Conservation (phyloP, 2,113 vertebrate species). For the Progne subis region DNA sequence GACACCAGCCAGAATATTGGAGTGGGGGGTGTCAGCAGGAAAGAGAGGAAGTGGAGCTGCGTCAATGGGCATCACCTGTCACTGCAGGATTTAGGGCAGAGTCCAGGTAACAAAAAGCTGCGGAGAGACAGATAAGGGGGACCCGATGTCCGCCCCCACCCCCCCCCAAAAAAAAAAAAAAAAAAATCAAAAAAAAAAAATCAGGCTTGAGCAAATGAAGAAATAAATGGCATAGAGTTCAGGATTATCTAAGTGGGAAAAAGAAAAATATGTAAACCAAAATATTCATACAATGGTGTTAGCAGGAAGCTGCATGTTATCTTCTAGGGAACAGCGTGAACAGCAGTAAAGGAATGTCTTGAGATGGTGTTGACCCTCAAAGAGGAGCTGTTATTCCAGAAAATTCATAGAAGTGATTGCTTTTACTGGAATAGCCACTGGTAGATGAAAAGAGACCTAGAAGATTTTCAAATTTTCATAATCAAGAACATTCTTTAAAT, state of each 20-base stretch:
- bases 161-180: not conserved
- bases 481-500: not conserved
- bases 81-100: not conserved
- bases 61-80: not conserved
- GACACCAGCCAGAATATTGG: not conserved
- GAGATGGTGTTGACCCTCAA: not conserved
- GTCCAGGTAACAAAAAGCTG: not conserved
- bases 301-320: not conserved
- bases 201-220: not conserved
- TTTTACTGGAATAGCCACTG: not conserved
- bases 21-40: not conserved
- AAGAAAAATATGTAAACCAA: not conserved
- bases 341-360: not conserved
- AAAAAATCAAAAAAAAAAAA: not conserved
- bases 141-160: not conserved
- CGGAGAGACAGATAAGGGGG: not conserved
- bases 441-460: not conserved
- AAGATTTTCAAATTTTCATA: not conserved
- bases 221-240: not conserved
- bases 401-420: not conserved
- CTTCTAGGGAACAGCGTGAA: not conserved
- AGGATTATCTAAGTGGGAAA: not conserved
- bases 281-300: not conserved
- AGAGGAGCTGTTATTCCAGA: not conserved
- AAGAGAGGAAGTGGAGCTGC: not conserved